phyloP scores from a whole-genome alignment of 2,888 invertebrate genomes.

The Ormyrus labotus region DNA sequence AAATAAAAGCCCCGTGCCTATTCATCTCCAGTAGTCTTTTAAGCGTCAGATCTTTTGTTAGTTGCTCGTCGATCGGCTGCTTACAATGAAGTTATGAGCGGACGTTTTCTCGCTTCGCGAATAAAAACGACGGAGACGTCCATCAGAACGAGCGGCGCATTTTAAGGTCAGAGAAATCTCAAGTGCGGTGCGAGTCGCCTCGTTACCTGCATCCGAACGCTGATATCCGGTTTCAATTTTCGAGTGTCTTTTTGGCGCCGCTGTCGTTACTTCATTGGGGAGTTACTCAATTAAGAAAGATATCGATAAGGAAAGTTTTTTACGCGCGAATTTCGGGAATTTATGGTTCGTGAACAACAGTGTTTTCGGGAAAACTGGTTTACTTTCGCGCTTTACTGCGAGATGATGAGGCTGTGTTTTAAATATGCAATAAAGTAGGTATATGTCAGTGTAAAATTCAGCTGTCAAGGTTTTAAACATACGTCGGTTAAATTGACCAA shows the following conservation, averaged over 20 bases:
- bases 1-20: conserved; percentile 5
- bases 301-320: background rate
- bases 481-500: no score
- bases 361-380: no score
- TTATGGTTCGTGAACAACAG: no score
- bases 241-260: conserved; percentile 40
- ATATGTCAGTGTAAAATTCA: no score
- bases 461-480: no score
- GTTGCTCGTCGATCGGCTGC: background rate
- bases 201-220: conserved; percentile 61
- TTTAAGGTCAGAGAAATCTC: conserved; percentile 73
- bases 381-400: no score
- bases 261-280: conserved; percentile 23
- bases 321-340: background rate
- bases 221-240: conserved; percentile 65
- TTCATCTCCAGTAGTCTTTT: background rate
- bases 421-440: no score
- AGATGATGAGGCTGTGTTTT: no score
- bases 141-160: conserved; percentile 52
- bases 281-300: conserved; percentile 11
- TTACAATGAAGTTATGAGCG: conserved; percentile 28
- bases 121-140: background rate
- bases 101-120: background rate
- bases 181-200: conserved; percentile 39
- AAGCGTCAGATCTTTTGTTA: background rate